phyloP scores from a whole-genome alignment of 1,140 invertebrate species.

The Zaprionus africanus region DNA sequence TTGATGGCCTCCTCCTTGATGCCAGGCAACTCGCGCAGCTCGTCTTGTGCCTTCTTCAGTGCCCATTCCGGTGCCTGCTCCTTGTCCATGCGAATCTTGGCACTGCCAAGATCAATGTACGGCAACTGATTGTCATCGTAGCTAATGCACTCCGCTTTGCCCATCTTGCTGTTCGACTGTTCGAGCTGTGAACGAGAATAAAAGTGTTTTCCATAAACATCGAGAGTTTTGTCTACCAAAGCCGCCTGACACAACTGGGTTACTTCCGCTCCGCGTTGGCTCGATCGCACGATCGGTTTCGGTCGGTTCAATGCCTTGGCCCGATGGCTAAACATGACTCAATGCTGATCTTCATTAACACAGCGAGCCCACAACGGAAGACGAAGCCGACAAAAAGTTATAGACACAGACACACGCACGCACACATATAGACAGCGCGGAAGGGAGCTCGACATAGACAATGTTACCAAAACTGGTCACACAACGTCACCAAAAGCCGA shows the following conservation, averaged over 20 bases:
- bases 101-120: conserved; percentile 85
- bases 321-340: conserved; percentile 65
- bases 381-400: conserved; percentile 34
- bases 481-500: conserved; percentile 57
- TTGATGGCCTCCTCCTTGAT: conserved; percentile 86
- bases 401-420: conserved; percentile 12
- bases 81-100: conserved; percentile 85
- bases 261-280: conserved; percentile 59
- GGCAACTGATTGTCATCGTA: conserved; percentile 85
- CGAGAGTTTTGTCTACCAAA: conserved; percentile 50
- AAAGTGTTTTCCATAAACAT: conserved; percentile 48
- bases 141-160: conserved; percentile 81
- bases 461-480: conserved; percentile 72
- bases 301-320: conserved; percentile 65
- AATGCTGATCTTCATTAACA: conserved; percentile 72
- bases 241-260: conserved; percentile 64
- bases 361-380: conserved; percentile 59
- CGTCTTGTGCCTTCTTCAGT: conserved; percentile 86
- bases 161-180: conserved; percentile 59
- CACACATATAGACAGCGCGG: conserved; percentile 21
- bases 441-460: conserved; percentile 47
- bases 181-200: conserved; percentile 69
- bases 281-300: neutral
- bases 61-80: conserved; percentile 84
- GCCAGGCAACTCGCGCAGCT: conserved; percentile 89